Conservation (phyloP, 2,113 vertebrate species). For the Ovis canadensis region DNA sequence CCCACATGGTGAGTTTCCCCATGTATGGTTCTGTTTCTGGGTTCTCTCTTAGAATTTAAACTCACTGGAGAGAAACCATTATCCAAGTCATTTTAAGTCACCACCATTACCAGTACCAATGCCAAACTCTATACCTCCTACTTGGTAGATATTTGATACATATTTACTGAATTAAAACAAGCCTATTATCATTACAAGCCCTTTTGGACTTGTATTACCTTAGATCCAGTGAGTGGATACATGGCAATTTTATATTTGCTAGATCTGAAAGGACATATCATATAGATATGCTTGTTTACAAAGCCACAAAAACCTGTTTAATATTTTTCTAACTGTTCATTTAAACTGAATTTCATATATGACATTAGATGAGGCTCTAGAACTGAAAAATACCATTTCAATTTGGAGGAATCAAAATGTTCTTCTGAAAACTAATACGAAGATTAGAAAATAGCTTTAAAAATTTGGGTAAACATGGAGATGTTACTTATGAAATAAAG, state of each 20-base stretch:
- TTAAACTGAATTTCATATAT: not conserved
- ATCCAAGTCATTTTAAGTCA: not conserved
- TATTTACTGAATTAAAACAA: conserved; percentile 3
- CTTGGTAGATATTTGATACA: not conserved
- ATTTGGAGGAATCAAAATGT: not conserved
- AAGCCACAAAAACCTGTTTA: not conserved
- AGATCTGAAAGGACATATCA: not conserved
- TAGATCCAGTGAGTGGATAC: not conserved
- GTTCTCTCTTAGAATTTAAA: not conserved
- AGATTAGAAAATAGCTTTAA: not conserved
- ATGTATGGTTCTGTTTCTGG: not conserved
- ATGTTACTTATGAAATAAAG: not conserved
- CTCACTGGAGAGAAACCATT: not conserved
- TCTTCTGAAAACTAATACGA: not conserved
- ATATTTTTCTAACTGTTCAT: not conserved
- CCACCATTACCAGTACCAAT: not conserved
- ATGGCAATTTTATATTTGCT: not conserved
- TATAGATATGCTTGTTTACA: not conserved
- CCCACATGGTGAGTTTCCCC: not conserved
- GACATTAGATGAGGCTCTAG: not conserved
- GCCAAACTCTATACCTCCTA: not conserved
- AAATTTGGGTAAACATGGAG: not conserved
- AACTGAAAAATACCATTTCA: not conserved
- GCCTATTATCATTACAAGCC: not conserved
- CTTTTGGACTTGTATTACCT: not conserved